Evolutionary conservation across 2,797 vertebrate genomes (phyloP).

Genomic region (Galagoides demidoff): DNA sequence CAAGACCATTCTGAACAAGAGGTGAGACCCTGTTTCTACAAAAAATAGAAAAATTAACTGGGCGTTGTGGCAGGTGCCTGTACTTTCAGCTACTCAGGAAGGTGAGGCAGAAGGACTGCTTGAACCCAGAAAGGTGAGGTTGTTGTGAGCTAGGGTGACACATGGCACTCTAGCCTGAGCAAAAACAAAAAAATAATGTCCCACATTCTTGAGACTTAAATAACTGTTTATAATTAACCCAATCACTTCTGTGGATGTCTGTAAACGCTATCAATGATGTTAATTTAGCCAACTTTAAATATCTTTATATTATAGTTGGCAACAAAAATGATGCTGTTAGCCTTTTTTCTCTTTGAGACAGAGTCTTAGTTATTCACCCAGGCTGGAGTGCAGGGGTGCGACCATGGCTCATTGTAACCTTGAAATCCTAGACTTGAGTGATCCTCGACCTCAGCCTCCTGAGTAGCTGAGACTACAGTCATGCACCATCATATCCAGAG

Average conservation of each 20-base stretch:
- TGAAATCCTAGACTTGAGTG: neutral
- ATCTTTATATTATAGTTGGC: slow-evolving; percentile 1
- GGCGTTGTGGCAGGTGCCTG: too few relatives aligned
- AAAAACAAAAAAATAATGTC: neutral
- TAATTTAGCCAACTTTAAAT: slow-evolving; percentile 46
- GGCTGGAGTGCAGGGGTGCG: too few relatives aligned
- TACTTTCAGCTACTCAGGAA: too few relatives aligned
- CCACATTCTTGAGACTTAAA: slow-evolving; percentile 29
- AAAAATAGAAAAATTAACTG: too few relatives aligned
- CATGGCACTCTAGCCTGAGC: too few relatives aligned
- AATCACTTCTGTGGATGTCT: slow-evolving; percentile 3
- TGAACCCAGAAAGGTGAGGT: too few relatives aligned
- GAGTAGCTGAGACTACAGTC: neutral
- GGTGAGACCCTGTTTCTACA: too few relatives aligned
- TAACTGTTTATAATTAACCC: slow-evolving; percentile 46
- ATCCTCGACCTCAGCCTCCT: neutral
- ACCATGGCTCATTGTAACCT: neutral
- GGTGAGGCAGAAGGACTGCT: too few relatives aligned
- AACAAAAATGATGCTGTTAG: slow-evolving; percentile 40
- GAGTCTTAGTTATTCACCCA: neutral
- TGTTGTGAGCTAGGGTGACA: too few relatives aligned
- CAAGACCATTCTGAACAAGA: too few relatives aligned
- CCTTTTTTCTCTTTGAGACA: neutral
- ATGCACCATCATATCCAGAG: neutral
- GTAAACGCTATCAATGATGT: slow-evolving; percentile 37